Base-by-base conservation (phyloP, 2,888 invertebrate species). In the Cabera pusaria region DNA sequence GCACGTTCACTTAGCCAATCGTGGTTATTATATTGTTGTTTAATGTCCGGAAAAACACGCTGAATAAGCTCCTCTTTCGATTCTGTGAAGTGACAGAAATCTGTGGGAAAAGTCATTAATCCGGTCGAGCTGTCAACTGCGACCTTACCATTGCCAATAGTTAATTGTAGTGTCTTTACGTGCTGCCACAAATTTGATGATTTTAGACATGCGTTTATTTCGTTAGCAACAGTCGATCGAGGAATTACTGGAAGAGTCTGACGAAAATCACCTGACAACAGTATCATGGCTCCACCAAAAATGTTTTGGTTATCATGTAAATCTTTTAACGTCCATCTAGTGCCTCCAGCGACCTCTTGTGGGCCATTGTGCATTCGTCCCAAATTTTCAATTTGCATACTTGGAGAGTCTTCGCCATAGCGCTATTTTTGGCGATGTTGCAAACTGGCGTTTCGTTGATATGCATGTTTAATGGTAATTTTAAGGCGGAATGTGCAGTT, bases 281-380 rank as follows among this genome's bases (percentile, higher is more conserved):
- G 26, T 21, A 62, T 45, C 44, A 54, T 52, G 21, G 37, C 44
- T 2, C 56, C 56, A 44, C 61, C 55, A 33, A 57, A 47, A 29
- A 48, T 37, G 8, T 49, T 52, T 34, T 46, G 36, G 44, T 55
- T 32, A n/a, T 49, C 23, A 27, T 52, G 54, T 8, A 64, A 5
- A 51, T 56, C 53, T 56, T 56, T 44, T 12, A 59, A 43, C 5
- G 56, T 56, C 54, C 32, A 11, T 62, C 44, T 2, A 56, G 36
- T 35, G 57, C 53, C 26, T 59, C 56, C 19, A 56, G 29, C 14
- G 52, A 45, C 6, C 29, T 37, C 34, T 54, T 58, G 8, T 57
- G 57, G n/a, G 52, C 44, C 55, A 61, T 64, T 25, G 53, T 58
- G 42, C 53, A 56, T 41, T 59, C 57, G 20, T 60, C 59, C 63